Conservation (phyloP, 2,113 vertebrate species). For the Calonectris borealis region DNA sequence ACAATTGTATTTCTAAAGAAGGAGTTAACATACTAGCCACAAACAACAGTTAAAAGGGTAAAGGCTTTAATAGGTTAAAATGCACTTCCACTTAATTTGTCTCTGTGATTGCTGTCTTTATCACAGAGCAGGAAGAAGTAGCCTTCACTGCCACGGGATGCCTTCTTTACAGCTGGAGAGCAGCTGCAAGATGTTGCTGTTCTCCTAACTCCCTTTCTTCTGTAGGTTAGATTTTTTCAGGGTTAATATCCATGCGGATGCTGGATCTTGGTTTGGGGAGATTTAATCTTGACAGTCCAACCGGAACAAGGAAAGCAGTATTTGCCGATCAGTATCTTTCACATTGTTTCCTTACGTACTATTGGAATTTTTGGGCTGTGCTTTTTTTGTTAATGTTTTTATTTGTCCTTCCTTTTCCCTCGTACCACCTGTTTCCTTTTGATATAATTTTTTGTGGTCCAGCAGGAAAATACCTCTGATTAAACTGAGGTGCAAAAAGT, state of each 20-base stretch:
- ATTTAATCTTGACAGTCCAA: not conserved
- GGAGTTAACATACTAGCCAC: not conserved
- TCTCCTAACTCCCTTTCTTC: not conserved
- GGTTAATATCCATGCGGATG: not conserved
- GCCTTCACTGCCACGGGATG: not conserved
- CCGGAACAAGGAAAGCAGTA: not conserved
- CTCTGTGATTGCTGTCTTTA: not conserved
- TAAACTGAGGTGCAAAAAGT: not conserved
- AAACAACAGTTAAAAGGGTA: not conserved
- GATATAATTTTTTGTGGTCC: not conserved
- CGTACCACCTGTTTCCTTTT: conserved; percentile 43
- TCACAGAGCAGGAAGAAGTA: not conserved
- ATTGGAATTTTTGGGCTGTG: not conserved
- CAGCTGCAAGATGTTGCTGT: not conserved
- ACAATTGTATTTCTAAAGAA: not conserved
- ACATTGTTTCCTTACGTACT: not conserved
- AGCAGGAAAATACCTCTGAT: not conserved
- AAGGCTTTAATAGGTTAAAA: not conserved
- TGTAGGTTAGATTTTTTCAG: not conserved
- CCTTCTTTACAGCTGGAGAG: not conserved
- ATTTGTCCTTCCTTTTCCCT: conserved; percentile 46
- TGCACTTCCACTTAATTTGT: not conserved
- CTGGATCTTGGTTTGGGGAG: not conserved
- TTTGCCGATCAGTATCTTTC: conserved; percentile 20
- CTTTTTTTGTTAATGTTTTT: conserved; percentile 13